Percentiles rank a stretch among this genome's conserved stretches.
Evolutionary conservation across 2,113 vertebrate genomes (phyloP).

Genomic region (Antechinus flavipes): DNA sequence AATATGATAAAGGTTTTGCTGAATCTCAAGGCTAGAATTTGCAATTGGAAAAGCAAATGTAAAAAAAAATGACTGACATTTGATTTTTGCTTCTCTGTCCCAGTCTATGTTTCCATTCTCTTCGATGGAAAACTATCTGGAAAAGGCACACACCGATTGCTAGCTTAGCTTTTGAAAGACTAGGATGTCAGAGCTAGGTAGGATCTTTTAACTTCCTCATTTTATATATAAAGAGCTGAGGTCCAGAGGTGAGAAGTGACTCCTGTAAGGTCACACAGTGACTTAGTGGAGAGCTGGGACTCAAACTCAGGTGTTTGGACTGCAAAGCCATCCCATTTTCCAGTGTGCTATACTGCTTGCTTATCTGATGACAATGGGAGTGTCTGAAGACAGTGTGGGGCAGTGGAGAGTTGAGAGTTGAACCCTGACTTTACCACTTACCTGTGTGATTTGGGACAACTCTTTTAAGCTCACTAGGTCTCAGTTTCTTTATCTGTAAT

Average conservation of each 20-base stretch:
- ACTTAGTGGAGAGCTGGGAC: not conserved
- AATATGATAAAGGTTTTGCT: not conserved
- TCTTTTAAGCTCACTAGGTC: not conserved
- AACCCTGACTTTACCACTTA: not conserved
- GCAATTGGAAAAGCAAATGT: not conserved
- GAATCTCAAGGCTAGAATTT: not conserved
- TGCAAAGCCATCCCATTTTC: not conserved
- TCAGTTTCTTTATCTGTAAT: not conserved
- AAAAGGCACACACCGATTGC: not conserved
- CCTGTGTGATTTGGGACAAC: not conserved
- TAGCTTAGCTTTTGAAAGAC: not conserved
- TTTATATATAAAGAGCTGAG: not conserved
- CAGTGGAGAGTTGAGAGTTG: not conserved
- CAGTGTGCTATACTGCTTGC: not conserved
- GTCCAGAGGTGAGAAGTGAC: not conserved
- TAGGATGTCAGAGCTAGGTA: not conserved
- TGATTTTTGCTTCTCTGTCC: constrained; percentile 18
- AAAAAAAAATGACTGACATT: constrained; percentile 40
- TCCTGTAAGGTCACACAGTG: not conserved
- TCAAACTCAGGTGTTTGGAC: not conserved
- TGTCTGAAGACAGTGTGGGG: not conserved
- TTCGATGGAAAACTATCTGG: accelerated
- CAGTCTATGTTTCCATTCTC: not conserved
- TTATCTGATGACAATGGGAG: not conserved
- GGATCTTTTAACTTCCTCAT: not conserved